Evolutionary conservation across 2,797 vertebrate species (phyloP).

Genomic region (Pristis pectinata): DNA sequence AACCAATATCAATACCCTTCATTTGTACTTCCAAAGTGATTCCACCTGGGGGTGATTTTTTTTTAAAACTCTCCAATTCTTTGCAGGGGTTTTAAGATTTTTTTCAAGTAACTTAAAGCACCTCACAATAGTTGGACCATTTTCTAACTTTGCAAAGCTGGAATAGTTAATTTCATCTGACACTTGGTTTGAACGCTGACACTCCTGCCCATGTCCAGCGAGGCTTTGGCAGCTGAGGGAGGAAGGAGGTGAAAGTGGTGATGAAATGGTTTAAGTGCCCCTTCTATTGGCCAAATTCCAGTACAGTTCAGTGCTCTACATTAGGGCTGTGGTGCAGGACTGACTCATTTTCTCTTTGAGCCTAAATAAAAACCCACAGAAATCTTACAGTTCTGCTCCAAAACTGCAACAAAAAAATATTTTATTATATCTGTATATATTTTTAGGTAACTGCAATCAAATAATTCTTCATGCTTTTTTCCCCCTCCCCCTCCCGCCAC

Average conservation of each 20-base stretch:
- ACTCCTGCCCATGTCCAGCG: neutral
- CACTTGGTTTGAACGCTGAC: neutral
- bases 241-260: neutral
- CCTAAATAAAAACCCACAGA: neutral
- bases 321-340: neutral
- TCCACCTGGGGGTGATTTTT: neutral
- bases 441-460: neutral
- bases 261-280: neutral
- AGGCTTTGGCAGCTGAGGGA: neutral
- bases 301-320: neutral
- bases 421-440: too few species aligned
- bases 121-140: neutral
- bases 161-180: neutral
- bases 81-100: too few species aligned
- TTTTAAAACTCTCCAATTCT: neutral
- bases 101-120: neutral
- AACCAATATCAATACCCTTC: too few species aligned
- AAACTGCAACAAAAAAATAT: neutral
- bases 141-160: neutral
- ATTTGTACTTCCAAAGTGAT: neutral
- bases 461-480: neutral
- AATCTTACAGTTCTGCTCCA: neutral
- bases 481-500: neutral
- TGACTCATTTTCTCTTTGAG: neutral
- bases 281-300: neutral